Conservation (phyloP, 2,888 invertebrate species). For the Drosophila longiperda region DNA sequence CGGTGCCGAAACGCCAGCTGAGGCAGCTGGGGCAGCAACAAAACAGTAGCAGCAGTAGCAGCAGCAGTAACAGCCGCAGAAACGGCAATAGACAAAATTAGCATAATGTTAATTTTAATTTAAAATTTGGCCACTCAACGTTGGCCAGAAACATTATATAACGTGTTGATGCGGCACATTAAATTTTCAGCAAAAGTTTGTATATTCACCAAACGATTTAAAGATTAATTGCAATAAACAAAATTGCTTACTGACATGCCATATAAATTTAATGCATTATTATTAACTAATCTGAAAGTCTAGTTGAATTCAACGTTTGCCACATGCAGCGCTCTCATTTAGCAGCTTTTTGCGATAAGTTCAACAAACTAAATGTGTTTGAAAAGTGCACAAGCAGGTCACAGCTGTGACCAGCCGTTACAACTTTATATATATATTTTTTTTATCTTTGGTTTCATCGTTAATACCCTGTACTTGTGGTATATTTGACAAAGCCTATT, state of each 20-base stretch:
- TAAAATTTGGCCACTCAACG: slow-evolving; percentile 77
- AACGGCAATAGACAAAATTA: slow-evolving; percentile 64
- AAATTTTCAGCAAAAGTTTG: slow-evolving; percentile 52
- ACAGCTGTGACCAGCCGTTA: slow-evolving; percentile 54
- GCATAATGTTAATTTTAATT: slow-evolving; percentile 80
- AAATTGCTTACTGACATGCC: slow-evolving; percentile 2
- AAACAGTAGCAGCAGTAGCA: slow-evolving; percentile 12
- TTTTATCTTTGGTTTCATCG: slow-evolving; percentile 13
- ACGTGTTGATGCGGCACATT: slow-evolving; percentile 80
- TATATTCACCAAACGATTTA: slow-evolving; percentile 22
- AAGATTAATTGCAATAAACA: slow-evolving; percentile 16
- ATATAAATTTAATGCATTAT: not conserved
- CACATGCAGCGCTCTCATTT: slow-evolving; percentile 7
- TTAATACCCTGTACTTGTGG: not conserved
- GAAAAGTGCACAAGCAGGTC: slow-evolving; percentile 57
- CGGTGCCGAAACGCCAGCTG: slow-evolving; percentile 28
- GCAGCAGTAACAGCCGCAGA: slow-evolving; percentile 14
- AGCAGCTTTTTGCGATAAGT: slow-evolving; percentile 10
- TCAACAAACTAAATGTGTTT: slow-evolving; percentile 32
- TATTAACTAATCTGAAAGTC: not conserved
- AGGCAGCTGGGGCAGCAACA: slow-evolving; percentile 3
- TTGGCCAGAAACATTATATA: slow-evolving; percentile 70
- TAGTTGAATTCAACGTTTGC: not conserved
- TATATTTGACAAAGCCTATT: not conserved
- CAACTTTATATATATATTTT: slow-evolving; percentile 18